phyloP scores from a whole-genome alignment of 30 jellyfish, hydroid and myxozoan species.

The Hydractinia symbiolongicarpus region DNA sequence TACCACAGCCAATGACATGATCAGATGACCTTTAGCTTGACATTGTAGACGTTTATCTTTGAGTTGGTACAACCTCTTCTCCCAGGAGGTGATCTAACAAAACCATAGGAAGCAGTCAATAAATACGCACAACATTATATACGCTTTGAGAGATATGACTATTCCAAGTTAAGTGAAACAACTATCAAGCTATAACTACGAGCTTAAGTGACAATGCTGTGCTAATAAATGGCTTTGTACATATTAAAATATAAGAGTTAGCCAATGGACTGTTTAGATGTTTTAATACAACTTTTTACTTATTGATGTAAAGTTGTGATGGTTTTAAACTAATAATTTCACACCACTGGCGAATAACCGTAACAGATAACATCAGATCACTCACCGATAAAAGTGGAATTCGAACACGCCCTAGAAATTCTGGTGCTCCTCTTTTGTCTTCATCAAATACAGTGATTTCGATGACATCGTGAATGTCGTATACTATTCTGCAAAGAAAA shows the following conservation, averaged over 20 bases:
- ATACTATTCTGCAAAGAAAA: constrained; percentile 45
- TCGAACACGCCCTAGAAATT: constrained; percentile 84
- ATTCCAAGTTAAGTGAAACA: no score
- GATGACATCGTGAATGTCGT: constrained; percentile 67
- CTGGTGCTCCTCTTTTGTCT: constrained; percentile 97
- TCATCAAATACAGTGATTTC: constrained; percentile 76
- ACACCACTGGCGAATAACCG: no score
- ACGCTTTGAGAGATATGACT: no score
- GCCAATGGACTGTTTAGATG: no score
- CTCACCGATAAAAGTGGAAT: constrained; percentile 86
- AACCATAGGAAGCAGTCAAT: neutral
- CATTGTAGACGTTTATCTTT: constrained; percentile 85
- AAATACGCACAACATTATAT: no score
- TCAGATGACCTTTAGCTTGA: constrained; percentile 78
- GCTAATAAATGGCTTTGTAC: no score
- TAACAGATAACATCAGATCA: neutral
- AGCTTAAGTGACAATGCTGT: no score
- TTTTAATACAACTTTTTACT: no score
- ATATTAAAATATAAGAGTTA: no score
- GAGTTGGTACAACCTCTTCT: constrained; percentile 68
- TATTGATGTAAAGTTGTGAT: no score
- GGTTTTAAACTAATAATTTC: no score
- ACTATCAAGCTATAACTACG: no score
- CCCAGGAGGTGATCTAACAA: constrained; percentile 57
- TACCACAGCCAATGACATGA: constrained; percentile 55